A percentile compares a stretch with the other conserved stretches of the same genome.
phyloP scores from a whole-genome alignment of 2,888 invertebrate species.

The Drosophila anceps region DNA sequence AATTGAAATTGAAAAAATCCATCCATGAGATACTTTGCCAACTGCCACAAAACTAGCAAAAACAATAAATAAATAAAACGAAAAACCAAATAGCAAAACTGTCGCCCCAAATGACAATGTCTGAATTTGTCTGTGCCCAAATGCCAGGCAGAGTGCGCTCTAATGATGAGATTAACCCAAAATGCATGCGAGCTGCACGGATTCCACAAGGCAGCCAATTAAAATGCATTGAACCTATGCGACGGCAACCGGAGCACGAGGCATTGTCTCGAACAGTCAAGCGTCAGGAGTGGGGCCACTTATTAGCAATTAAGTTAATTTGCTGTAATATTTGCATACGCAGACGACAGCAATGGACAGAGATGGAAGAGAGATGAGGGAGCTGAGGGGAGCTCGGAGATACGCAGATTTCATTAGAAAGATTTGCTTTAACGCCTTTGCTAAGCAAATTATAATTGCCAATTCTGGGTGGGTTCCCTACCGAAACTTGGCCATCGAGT shows the following conservation, averaged over 20 bases:
- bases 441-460: constrained; percentile 73
- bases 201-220: constrained; percentile 76
- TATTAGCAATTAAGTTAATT: constrained; percentile 85
- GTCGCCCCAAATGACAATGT: constrained; percentile 65
- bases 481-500: constrained; percentile 19
- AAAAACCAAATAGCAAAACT: constrained; percentile 28
- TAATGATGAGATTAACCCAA: constrained; percentile 82
- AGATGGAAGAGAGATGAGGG: neutral
- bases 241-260: constrained; percentile 9
- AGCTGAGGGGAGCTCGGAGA: constrained; percentile 30
- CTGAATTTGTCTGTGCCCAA: constrained; percentile 51
- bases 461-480: constrained; percentile 73
- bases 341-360: constrained; percentile 80
- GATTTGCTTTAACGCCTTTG: constrained; percentile 54
- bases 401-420: constrained; percentile 74
- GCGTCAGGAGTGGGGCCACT: constrained; percentile 52
- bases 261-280: constrained; percentile 51
- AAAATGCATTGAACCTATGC: constrained; percentile 83
- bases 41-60: constrained; percentile 19
- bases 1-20: constrained; percentile 18
- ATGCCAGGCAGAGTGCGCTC: constrained; percentile 65
- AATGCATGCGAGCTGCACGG: constrained; percentile 58
- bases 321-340: constrained; percentile 80
- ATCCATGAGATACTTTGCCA: constrained; percentile 19
- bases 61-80: no score